Evolutionary conservation across 2,797 vertebrate genomes (phyloP).

Genomic region (Bryconaethiops microstoma): DNA sequence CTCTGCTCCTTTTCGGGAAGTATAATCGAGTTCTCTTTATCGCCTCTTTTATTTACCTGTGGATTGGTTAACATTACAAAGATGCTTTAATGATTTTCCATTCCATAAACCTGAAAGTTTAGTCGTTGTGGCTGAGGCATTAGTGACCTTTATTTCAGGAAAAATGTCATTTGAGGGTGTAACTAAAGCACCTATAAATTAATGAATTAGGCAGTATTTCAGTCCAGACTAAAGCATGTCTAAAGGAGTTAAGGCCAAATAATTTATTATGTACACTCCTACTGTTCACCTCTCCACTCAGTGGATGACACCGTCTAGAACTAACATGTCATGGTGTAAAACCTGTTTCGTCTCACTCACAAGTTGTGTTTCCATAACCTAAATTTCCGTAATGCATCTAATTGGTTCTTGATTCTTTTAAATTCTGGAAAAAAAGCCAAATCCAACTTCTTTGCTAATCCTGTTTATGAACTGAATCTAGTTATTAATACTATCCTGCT

Average conservation of each 20-base stretch:
- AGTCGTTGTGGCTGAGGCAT: constrained; percentile 44
- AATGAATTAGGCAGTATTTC: constrained; percentile 65
- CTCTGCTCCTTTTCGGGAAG: background rate
- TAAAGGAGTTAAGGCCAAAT: background rate
- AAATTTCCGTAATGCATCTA: no score
- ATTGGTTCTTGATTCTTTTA: no score
- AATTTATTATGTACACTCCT: background rate
- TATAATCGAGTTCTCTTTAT: background rate
- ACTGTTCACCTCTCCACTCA: background rate
- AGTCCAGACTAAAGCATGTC: constrained; percentile 65
- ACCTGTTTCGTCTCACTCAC: no score
- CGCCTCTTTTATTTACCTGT: background rate
- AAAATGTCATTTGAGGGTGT: constrained; percentile 51
- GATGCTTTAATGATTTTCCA: constrained; percentile 9
- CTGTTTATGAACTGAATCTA: background rate
- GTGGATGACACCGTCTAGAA: constrained; percentile 9
- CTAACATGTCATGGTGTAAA: background rate
- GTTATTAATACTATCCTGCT: background rate
- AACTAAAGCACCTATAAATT: constrained; percentile 68
- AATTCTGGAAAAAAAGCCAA: no score
- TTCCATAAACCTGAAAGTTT: background rate
- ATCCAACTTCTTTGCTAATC: background rate
- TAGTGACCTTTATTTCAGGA: constrained; percentile 55
- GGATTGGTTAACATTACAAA: background rate
- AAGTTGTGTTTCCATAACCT: no score